Percentiles rank a stretch among this genome's conserved stretches.
Conservation (phyloP, 2,113 vertebrate species). For the Entelurus aequoreus region DNA sequence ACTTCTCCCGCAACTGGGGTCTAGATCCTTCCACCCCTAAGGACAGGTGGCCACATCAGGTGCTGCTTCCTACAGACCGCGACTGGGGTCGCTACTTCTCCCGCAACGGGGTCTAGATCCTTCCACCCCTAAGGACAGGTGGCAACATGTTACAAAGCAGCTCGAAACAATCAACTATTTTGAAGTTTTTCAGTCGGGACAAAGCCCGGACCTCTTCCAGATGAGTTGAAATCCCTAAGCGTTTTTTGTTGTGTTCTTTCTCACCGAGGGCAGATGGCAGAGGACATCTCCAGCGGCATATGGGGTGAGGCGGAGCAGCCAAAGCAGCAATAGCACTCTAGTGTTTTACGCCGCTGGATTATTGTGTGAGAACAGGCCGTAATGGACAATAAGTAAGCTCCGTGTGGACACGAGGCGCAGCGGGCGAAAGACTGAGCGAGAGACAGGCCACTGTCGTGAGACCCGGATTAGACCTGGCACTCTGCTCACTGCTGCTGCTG, state of each 20-base stretch:
- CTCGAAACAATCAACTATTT: conserved; percentile 18
- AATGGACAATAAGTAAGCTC: conserved; percentile 57
- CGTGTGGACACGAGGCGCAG: conserved; percentile 21
- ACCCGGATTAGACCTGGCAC: conserved; percentile 65
- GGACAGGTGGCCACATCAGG: conserved; percentile 65
- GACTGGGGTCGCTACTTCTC: conserved; percentile 73
- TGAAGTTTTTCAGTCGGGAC: conserved; percentile 4
- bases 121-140: conserved; percentile 74
- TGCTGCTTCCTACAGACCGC: conserved; percentile 68
- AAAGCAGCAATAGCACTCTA: conserved; percentile 43
- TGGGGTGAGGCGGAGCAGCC: conserved; percentile 49
- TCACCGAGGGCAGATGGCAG: conserved; percentile 64
- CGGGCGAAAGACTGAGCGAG: conserved; percentile 11
- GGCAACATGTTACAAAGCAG: conserved; percentile 52
- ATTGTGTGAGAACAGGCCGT: conserved; percentile 39
- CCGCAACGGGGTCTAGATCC: no score
- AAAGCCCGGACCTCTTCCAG: conserved; percentile 42
- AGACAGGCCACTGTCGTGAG: conserved; percentile 48
- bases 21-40: no score
- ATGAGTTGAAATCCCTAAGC: conserved; percentile 57
- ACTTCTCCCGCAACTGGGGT: no score
- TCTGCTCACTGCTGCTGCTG: conserved; percentile 44
- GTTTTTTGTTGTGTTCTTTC: conserved; percentile 29
- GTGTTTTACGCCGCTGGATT: conserved; percentile 60
- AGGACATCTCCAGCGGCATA: conserved; percentile 47